A percentile compares a stretch with the other conserved stretches of the same genome.
These are phyloP conservation scores for Sus cebifrons DNA, from an alignment of 2,797 vertebrate genomes.

Conservation along the genomic window DNA sequence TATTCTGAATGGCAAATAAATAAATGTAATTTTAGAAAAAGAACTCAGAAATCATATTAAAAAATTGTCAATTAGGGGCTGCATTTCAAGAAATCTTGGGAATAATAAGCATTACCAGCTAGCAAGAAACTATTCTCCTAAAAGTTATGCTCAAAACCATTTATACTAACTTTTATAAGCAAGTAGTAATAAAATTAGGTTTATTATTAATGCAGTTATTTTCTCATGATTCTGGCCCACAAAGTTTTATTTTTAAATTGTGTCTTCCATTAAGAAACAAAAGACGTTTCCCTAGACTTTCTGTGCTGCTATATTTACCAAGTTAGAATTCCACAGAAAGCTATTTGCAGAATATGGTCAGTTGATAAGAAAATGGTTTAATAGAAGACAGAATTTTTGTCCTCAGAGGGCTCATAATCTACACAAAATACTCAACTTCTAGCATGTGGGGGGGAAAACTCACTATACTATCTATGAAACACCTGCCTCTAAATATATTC, in stretches of 20 bases:
- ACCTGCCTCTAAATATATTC: not conserved
- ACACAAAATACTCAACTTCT: not conserved
- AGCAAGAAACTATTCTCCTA: not conserved
- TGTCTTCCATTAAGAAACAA: not conserved
- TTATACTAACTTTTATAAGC: conserved; percentile 4
- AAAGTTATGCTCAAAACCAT: not conserved
- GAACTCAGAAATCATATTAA: not conserved
- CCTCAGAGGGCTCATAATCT: not conserved
- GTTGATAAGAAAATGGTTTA: not conserved
- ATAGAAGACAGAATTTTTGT: conserved; percentile 49
- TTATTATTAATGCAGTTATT: not conserved
- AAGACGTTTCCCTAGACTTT: not conserved
- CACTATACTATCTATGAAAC: conserved; percentile 40
- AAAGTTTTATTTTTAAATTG: conserved; percentile 59
- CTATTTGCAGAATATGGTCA: not conserved
- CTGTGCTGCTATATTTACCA: not conserved
- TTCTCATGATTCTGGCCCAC: not conserved
- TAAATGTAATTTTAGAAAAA: conserved; percentile 6
- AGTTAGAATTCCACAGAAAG: not conserved
- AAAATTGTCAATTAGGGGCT: not conserved
- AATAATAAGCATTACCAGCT: not conserved
- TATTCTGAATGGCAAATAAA: conserved; percentile 52
- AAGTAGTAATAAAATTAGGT: conserved; percentile 3
- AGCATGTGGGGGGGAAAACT: not conserved
- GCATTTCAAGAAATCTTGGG: conserved; percentile 6